Conservation (phyloP, 2,797 vertebrate genomes). For the Jordanella pulchra region DNA sequence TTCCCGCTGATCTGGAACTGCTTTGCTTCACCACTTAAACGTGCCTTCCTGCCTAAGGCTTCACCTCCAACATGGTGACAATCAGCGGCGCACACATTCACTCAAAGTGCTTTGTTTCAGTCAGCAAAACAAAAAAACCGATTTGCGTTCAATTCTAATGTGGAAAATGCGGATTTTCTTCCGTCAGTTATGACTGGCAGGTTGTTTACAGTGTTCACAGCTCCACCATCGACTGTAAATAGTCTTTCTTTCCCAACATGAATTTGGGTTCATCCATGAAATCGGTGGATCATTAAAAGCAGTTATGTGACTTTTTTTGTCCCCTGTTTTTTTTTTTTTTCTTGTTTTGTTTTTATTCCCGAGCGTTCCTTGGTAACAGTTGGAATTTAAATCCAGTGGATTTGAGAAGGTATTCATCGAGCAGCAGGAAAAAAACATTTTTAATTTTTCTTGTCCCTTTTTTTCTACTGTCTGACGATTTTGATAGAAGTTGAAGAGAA, state of each 20-base stretch:
- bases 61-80: slow-evolving; percentile 37
- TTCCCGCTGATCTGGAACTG: slow-evolving; percentile 24
- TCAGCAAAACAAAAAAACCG: not conserved
- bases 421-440: slow-evolving; percentile 36
- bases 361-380: slow-evolving; percentile 44
- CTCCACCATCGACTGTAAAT: slow-evolving; percentile 57
- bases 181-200: not conserved
- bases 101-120: slow-evolving; percentile 18
- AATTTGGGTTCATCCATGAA: slow-evolving; percentile 27
- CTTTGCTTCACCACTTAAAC: slow-evolving; percentile 23
- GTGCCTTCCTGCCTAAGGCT: slow-evolving; percentile 64
- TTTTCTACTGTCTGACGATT: slow-evolving; percentile 33
- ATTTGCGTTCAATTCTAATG: not conserved
- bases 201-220: slow-evolving; percentile 67
- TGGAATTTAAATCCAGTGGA: slow-evolving; percentile 74
- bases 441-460: slow-evolving; percentile 39
- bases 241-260: slow-evolving; percentile 47
- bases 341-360: slow-evolving; percentile 31
- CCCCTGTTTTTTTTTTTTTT: not conserved
- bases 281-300: not conserved
- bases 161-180: not conserved
- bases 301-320: not conserved
- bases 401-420: slow-evolving; percentile 60
- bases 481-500: slow-evolving; percentile 39
- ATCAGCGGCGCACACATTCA: slow-evolving; percentile 29